phyloP scores from a whole-genome alignment of 2,888 invertebrate genomes.

The Limnephilus lunatus region DNA sequence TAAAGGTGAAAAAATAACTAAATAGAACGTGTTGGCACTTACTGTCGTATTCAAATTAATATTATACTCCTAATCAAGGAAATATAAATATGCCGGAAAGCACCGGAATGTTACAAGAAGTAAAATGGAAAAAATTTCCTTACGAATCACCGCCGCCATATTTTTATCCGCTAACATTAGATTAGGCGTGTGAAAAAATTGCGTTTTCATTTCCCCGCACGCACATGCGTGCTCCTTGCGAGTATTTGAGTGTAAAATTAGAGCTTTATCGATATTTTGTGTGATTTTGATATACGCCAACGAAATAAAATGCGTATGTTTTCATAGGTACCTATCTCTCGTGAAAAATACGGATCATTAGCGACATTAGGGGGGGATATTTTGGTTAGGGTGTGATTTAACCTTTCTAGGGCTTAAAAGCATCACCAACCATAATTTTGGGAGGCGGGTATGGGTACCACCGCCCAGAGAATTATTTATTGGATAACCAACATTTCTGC shows the following conservation, averaged over 20 bases:
- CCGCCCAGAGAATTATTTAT: too few relatives aligned
- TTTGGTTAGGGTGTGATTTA: neutral
- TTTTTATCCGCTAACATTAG: neutral
- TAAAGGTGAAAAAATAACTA: neutral
- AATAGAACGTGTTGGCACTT: neutral
- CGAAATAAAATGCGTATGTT: neutral
- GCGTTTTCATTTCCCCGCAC: neutral
- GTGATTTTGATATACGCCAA: neutral
- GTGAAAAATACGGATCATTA: neutral
- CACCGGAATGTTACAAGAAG: neutral
- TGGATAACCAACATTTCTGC: too few relatives aligned
- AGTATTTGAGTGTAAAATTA: neutral
- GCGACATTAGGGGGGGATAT: neutral
- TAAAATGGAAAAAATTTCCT: neutral
- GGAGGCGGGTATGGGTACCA: too few relatives aligned
- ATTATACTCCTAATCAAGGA: neutral
- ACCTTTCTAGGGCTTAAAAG: neutral
- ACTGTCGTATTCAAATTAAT: neutral
- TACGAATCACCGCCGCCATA: neutral
- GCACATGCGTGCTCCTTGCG: neutral
- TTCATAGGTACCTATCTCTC: neutral
- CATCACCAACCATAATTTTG: neutral
- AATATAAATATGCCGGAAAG: neutral
- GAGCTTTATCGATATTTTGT: neutral
- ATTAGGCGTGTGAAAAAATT: neutral